These are phyloP conservation scores for Watsonalla cultraria DNA, from an alignment of 2,888 invertebrate genomes.

Conservation along the genomic window DNA sequence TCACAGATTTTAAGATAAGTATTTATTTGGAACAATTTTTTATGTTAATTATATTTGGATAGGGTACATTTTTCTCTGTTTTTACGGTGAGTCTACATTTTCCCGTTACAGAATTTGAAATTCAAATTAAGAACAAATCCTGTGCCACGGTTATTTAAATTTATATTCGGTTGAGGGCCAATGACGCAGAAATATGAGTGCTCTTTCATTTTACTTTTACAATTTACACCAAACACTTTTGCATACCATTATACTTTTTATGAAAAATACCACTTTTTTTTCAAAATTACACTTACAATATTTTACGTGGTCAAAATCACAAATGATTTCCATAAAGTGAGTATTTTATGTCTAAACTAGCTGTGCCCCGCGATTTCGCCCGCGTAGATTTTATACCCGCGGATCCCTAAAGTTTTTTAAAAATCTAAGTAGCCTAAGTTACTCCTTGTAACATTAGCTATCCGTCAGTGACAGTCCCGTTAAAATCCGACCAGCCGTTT, in stretches of 20 bases:
- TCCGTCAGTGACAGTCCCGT: too few species aligned
- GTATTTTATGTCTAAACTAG: too few species aligned
- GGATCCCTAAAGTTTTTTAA: too few species aligned
- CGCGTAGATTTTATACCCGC: too few species aligned
- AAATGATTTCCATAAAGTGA: too few species aligned
- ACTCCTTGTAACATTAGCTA: too few species aligned
- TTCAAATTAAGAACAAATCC: slow-evolving; percentile 65
- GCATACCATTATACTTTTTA: slow-evolving; percentile 27
- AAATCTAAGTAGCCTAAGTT: too few species aligned
- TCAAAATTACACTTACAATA: too few species aligned
- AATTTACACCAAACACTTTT: slow-evolving; percentile 50
- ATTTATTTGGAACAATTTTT: slow-evolving; percentile 51
- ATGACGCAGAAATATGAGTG: slow-evolving; percentile 63
- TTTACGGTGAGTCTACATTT: slow-evolving; percentile 48
- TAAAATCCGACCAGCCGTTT: too few species aligned
- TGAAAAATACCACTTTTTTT: slow-evolving; percentile 13
- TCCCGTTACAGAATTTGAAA: slow-evolving; percentile 61
- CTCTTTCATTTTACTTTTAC: slow-evolving; percentile 54
- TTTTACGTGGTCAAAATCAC: too few species aligned
- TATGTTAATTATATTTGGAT: slow-evolving; percentile 66
- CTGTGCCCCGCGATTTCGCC: too few species aligned
- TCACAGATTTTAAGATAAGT: slow-evolving; percentile 39
- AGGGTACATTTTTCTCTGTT: slow-evolving; percentile 58
- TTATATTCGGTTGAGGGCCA: slow-evolving; percentile 60
- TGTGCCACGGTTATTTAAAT: slow-evolving; percentile 59